A percentile compares a stretch with the other conserved stretches of the same genome.
phyloP scores from a whole-genome alignment of 2,888 invertebrate species.

The Crioceris asparagi region DNA sequence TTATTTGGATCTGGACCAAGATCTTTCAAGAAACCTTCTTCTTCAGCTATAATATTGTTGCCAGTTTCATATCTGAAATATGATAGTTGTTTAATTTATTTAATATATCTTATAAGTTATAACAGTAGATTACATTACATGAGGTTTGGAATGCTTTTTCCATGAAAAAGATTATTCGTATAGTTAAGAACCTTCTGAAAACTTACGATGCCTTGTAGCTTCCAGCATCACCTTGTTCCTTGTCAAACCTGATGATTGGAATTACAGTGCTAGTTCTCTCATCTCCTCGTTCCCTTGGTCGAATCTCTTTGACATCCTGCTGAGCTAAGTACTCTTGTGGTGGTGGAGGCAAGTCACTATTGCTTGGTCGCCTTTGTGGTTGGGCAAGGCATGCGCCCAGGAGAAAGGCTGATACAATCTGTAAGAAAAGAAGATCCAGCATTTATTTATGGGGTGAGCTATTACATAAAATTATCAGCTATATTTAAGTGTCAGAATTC shows the following conservation, averaged over 20 bases:
- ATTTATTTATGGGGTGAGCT: too few relatives aligned
- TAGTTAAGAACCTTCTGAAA: too few relatives aligned
- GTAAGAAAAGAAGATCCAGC: slow-evolving; percentile 9
- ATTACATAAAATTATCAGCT: too few relatives aligned
- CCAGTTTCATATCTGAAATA: slow-evolving; percentile 67
- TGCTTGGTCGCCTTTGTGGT: slow-evolving; percentile 15
- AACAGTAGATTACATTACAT: too few relatives aligned
- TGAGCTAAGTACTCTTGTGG: slow-evolving; percentile 29
- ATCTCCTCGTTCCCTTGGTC: slow-evolving; percentile 25
- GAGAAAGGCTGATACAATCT: slow-evolving; percentile 21
- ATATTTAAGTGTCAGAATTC: too few relatives aligned
- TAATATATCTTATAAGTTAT: too few relatives aligned
- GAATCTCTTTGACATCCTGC: slow-evolving; percentile 15
- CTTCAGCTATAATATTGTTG: slow-evolving; percentile 69
- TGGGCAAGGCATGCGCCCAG: slow-evolving; percentile 17
- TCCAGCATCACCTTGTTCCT: slow-evolving; percentile 73
- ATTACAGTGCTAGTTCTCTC: slow-evolving; percentile 61
- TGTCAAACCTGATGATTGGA: slow-evolving; percentile 71
- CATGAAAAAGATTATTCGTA: too few relatives aligned
- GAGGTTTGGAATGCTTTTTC: too few relatives aligned
- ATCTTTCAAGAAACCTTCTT: slow-evolving; percentile 63
- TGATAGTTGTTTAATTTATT: neutral
- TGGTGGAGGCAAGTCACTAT: slow-evolving; percentile 15
- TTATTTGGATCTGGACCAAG: slow-evolving; percentile 37
- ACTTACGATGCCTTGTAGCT: slow-evolving; percentile 71